These are phyloP conservation scores for Ferrisia virgata DNA, from an alignment of 2,888 invertebrate genomes.

Conservation along the genomic window DNA sequence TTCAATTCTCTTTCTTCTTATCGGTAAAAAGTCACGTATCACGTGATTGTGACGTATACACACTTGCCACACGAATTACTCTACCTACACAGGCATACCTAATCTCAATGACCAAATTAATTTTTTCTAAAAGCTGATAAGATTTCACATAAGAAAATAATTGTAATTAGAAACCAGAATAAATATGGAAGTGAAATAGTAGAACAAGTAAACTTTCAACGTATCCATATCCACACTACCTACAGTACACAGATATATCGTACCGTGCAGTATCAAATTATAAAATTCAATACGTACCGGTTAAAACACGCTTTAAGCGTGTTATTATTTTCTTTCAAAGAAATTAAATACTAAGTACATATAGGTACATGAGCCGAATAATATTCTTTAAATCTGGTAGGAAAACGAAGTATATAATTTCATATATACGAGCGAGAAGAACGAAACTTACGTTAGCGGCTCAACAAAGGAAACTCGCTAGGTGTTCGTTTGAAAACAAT, in stretches of 20 bases:
- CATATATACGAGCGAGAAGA: not conserved
- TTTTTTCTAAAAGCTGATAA: not conserved
- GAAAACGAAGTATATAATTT: slow-evolving; percentile 6
- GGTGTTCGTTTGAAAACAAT: slow-evolving; percentile 1
- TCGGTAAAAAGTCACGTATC: too few relatives aligned
- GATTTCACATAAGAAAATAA: not conserved
- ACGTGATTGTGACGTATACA: too few relatives aligned
- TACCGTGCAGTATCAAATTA: not conserved
- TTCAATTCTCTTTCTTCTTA: too few relatives aligned
- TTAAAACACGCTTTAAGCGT: not conserved
- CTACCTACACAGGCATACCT: too few relatives aligned
- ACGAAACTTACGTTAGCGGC: not conserved
- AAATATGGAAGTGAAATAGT: not conserved
- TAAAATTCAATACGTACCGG: not conserved
- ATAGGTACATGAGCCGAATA: not conserved
- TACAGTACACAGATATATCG: not conserved
- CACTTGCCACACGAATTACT: too few relatives aligned
- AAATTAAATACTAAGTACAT: not conserved
- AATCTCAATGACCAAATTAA: not conserved
- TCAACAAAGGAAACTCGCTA: not conserved
- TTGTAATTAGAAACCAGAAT: not conserved
- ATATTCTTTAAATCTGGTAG: not conserved
- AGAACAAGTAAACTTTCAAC: not conserved
- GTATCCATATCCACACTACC: not conserved
- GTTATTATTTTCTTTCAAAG: not conserved